Base-by-base conservation (phyloP, 2,888 invertebrate species). In the Blastobasis lacticolella region DNA sequence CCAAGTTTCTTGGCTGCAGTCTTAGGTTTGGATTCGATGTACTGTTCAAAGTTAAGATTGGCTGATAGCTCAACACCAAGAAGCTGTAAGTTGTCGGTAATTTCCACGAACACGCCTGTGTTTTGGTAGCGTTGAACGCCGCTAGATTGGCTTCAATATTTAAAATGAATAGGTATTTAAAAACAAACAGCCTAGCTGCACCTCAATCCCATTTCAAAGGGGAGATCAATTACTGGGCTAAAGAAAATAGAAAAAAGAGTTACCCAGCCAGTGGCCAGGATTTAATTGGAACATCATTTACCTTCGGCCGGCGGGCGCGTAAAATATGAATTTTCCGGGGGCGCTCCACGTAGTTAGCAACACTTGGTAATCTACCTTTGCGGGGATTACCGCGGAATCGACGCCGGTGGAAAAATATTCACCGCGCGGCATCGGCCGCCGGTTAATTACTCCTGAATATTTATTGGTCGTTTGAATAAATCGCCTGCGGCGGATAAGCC, bases 391-490 rank as follows among this genome's bases (percentile, higher is more conserved):
- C 75, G 76, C 67, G 64, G 75, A 79, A 79, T 78, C 77, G 75
- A 73, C 76, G 72, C 75, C 71, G 68, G 75, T 73, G 71, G 81
- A 80, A 83, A 81, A 82, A n/a, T 81, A 80, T 80, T 73, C 80
- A 60, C 42, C 42, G 10, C 42, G n/a, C 42, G 70, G 75, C 66
- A 66, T 71, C 69, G 73, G 50, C 44, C 71, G 69, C 71, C 67
- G 78, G 81, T 81, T 85, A 84, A 85, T 85, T 85, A 84, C 84
- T 85, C 73, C 76, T 86, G 86, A 84, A 86, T 86, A 86, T 86
- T 85, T 85, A 86, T 85, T 82, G 83, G 82, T 84, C 84, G 81
- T 85, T 85, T 83, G 84, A 84, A 84, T 84, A 85, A 83, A 83
- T 81, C 81, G 81, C 78, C 66, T 63, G 73, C 73, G 72, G 79